A percentile compares a stretch with the other conserved stretches of the same genome.
Evolutionary conservation across 2,888 invertebrate genomes (phyloP).

Genomic region (Zhuqinia jingwanae): DNA sequence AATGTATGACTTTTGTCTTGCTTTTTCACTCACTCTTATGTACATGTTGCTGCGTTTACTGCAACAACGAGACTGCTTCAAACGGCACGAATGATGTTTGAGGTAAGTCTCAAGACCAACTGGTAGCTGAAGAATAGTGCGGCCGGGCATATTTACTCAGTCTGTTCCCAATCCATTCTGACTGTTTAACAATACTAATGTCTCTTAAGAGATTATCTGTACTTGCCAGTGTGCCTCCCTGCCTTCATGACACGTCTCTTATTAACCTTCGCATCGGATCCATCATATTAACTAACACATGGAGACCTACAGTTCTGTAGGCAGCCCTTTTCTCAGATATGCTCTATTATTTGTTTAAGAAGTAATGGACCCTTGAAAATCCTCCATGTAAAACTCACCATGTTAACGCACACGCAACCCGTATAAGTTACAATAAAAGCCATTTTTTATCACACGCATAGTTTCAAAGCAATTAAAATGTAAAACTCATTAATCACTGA

Average conservation of each 20-base stretch:
- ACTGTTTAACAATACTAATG: slow-evolving; percentile 69
- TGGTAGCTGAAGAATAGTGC: slow-evolving; percentile 67
- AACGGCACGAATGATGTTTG: slow-evolving; percentile 46
- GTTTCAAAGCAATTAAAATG: background rate
- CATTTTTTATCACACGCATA: too few species aligned
- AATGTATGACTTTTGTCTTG: background rate
- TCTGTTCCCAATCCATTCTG: slow-evolving; percentile 67
- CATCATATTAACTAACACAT: slow-evolving; percentile 3
- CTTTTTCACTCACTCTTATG: background rate
- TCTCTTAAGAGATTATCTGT: slow-evolving; percentile 59
- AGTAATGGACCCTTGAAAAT: slow-evolving; percentile 41
- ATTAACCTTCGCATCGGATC: slow-evolving; percentile 21
- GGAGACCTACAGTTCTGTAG: background rate
- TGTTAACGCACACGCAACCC: too few species aligned
- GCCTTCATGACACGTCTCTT: slow-evolving; percentile 51
- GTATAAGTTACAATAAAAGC: background rate
- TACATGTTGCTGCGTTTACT: slow-evolving; percentile 38
- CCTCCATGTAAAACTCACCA: slow-evolving; percentile 7
- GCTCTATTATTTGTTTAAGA: slow-evolving; percentile 28
- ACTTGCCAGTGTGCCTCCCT: slow-evolving; percentile 44
- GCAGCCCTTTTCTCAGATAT: slow-evolving; percentile 11
- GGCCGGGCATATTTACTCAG: slow-evolving; percentile 57
- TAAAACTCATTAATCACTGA: too few species aligned
- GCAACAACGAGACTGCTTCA: slow-evolving; percentile 46
- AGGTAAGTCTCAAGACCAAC: slow-evolving; percentile 61